Evolutionary conservation across 2,113 vertebrate genomes (phyloP).

Genomic region (Sapayoa aenigma): DNA sequence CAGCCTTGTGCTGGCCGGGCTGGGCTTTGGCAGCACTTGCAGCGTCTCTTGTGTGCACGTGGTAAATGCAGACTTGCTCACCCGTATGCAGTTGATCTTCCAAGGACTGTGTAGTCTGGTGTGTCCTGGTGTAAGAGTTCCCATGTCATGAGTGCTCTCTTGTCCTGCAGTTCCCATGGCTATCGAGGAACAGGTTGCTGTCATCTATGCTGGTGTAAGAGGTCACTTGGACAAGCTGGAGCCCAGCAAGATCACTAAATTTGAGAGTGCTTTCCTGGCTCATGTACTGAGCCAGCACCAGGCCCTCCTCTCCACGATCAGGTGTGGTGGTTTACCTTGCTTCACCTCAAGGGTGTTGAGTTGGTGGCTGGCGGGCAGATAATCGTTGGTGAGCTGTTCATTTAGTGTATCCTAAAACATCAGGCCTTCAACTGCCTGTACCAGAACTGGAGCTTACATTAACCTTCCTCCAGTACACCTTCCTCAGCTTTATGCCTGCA

Average conservation of each 20-base stretch:
- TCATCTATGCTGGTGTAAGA: constrained; percentile 96
- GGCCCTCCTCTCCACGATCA: constrained; percentile 84
- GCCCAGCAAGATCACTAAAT: constrained; percentile 96
- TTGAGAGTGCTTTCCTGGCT: constrained; percentile 92
- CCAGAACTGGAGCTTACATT: neutral
- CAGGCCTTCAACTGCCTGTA: neutral
- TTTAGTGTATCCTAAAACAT: neutral
- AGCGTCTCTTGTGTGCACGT: rapidly evolving
- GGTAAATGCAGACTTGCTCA: no score
- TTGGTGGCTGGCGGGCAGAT: neutral
- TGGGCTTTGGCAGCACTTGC: neutral
- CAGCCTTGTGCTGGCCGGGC: rapidly evolving
- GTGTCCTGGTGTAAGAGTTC: neutral
- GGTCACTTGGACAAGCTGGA: constrained; percentile 97
- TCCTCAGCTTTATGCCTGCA: neutral
- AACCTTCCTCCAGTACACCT: rapidly evolving
- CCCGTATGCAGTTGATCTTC: rapidly evolving
- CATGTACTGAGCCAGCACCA: constrained; percentile 92
- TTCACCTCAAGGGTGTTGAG: neutral
- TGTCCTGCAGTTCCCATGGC: constrained; percentile 88
- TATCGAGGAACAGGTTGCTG: constrained; percentile 96
- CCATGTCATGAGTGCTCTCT: neutral
- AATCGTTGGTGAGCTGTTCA: neutral
- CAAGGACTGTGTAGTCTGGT: neutral
- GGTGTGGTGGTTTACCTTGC: constrained; percentile 49